Evolutionary conservation across 2,113 vertebrate genomes (phyloP), one percentile per base, ranked within the genome.

Genomic region (Stictonetta naevosa): DNA sequence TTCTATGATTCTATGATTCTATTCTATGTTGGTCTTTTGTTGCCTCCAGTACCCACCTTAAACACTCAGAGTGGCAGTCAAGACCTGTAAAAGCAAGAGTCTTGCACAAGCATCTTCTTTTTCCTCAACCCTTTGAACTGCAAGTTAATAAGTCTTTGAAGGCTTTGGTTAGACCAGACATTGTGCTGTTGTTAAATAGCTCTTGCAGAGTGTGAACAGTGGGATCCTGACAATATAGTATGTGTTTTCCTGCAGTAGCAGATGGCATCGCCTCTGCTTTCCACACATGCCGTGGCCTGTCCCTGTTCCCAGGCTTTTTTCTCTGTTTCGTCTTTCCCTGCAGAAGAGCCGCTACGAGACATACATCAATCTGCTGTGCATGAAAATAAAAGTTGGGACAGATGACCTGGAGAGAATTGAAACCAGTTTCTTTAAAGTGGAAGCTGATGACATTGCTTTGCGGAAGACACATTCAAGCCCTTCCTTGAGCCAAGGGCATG

Each of bases 291-390:
- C 3, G 0, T 46, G 29, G 56, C 42, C 31, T 52, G 48, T 86
- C 72, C 74, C 71, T 84, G n/a, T 92, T 88, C 62, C 62, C 53
- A 88, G 63, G 42, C 82, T 92, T 72, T 96, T 86, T 96, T 48
- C 83, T 90, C 75, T 92, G 83, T 95, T 46, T 81, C 87, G 74
- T 77, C 71, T 90, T 48, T 87, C 76, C 84, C 88, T 96, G 95
- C 98, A 99, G 99, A 99, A 99, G 96, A 99, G 98, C 53, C 98
- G 99, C 60, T 99, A 99, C 53, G 99, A 99, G 97, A 99, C 99
- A 0, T 99, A 99, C 75, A 98, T 99, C 97, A 98, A 97, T 94
- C 98, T 99, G 75, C 98, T 99, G 95, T 98, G 98, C 95, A 98
- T 98, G 95, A 99, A 99, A 97, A 98, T 99, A 90, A 98, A 98